A percentile compares a stretch with the other conserved stretches of the same genome.
Conservation (phyloP, 2,113 vertebrate genomes). For the Pedetes capensis region DNA sequence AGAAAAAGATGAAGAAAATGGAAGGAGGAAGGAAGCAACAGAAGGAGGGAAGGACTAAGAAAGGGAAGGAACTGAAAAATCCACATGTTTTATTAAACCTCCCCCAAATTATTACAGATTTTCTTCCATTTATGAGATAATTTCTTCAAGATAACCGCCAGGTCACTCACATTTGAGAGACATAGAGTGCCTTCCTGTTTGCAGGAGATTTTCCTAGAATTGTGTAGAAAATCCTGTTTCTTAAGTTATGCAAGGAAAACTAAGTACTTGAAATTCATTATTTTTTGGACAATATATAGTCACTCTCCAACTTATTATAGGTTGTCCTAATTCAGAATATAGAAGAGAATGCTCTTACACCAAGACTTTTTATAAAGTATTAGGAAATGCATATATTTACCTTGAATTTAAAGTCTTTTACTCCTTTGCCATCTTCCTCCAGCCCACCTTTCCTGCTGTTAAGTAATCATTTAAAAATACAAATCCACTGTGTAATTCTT, state of each 20-base stretch:
- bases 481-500: not conserved
- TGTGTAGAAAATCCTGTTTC: not conserved
- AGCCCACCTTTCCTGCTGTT: not conserved
- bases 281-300: not conserved
- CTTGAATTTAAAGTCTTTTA: not conserved
- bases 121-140: not conserved
- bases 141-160: not conserved
- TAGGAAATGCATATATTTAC: constrained; percentile 5
- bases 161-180: not conserved
- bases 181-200: not conserved
- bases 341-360: not conserved
- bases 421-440: not conserved
- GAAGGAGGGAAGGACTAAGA: not conserved
- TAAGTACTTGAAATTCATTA: not conserved
- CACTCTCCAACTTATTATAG: not conserved
- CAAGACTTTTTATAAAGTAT: not conserved
- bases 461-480: not conserved
- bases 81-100: not conserved
- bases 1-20: not conserved
- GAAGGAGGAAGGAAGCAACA: not conserved
- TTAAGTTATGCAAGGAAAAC: not conserved
- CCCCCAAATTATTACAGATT: not conserved
- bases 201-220: not conserved
- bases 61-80: not conserved
- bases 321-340: constrained; percentile 15